A percentile compares a stretch with the other conserved stretches of the same genome.
Conservation (phyloP, 2,888 invertebrate species). For the Trichopoda pennipes region DNA sequence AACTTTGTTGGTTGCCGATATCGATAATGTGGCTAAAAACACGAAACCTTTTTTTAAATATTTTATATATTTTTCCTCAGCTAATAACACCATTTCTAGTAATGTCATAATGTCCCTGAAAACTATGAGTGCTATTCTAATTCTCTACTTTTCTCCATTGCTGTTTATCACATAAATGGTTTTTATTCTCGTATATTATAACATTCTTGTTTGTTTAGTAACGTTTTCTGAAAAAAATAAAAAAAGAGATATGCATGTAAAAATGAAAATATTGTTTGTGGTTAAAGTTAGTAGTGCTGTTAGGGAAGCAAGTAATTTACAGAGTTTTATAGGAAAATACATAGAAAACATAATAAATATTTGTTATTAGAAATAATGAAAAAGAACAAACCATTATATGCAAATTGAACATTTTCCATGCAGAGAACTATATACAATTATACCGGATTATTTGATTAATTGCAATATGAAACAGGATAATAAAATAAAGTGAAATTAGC, state of each 20-base stretch:
- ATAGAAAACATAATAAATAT: slow-evolving; percentile 49
- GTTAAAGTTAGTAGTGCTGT: slow-evolving; percentile 47
- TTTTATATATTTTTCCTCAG: no score
- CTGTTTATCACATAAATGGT: no score
- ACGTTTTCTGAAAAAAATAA: slow-evolving; percentile 13
- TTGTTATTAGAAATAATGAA: slow-evolving; percentile 45
- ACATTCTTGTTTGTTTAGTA: slow-evolving; percentile 42
- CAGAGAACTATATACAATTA: slow-evolving; percentile 57
- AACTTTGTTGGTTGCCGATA: no score
- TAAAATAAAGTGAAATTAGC: background rate
- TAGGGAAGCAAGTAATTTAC: slow-evolving; percentile 49
- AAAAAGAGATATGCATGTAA: background rate
- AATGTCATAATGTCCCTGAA: no score
- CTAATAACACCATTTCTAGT: no score
- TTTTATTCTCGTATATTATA: background rate
- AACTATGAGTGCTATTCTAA: no score
- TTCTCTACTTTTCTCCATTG: no score
- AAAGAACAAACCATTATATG: slow-evolving; percentile 44
- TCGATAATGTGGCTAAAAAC: no score
- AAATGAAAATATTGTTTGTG: slow-evolving; percentile 47
- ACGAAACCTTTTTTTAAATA: no score
- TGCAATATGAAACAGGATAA: slow-evolving; percentile 11
- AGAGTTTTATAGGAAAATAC: slow-evolving; percentile 44
- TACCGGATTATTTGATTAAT: slow-evolving; percentile 61
- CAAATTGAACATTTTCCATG: slow-evolving; percentile 31